Percentiles rank a stretch among this genome's conserved stretches.
phyloP scores from a whole-genome alignment of 1,140 invertebrate species.

The Antheraea pernyi region DNA sequence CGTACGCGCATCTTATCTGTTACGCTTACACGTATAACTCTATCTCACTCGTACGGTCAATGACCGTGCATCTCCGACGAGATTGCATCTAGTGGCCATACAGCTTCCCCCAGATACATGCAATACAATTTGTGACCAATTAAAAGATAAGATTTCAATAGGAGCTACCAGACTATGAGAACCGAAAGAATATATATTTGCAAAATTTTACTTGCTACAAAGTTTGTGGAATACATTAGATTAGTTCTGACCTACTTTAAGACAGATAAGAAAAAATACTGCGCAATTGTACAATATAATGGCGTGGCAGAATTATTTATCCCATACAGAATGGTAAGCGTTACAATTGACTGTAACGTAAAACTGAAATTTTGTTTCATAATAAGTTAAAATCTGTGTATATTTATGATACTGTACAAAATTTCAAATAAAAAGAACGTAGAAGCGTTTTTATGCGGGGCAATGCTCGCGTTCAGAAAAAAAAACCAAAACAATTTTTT shows the following conservation, averaged over 20 bases:
- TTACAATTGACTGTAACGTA: slow-evolving; percentile 50
- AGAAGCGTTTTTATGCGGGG: slow-evolving; percentile 24
- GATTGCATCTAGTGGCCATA: slow-evolving; percentile 74
- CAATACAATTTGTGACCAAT: slow-evolving; percentile 65
- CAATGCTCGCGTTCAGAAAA: slow-evolving; percentile 49
- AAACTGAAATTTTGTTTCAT: slow-evolving; percentile 46
- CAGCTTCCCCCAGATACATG: slow-evolving; percentile 71
- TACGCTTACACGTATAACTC: slow-evolving; percentile 42
- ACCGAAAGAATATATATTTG: background rate
- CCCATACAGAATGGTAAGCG: slow-evolving; percentile 11
- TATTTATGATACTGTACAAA: slow-evolving; percentile 64
- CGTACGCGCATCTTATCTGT: slow-evolving; percentile 69
- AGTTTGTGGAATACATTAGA: slow-evolving; percentile 43
- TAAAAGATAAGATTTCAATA: slow-evolving; percentile 53
- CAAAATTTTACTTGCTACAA: slow-evolving; percentile 4
- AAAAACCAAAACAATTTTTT: slow-evolving; percentile 76
- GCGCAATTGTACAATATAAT: slow-evolving; percentile 36
- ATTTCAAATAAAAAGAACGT: slow-evolving; percentile 55
- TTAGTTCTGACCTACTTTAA: slow-evolving; percentile 52
- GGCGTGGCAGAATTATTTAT: slow-evolving; percentile 12
- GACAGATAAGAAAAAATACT: slow-evolving; percentile 54
- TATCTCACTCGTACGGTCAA: slow-evolving; percentile 59
- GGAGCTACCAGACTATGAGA: slow-evolving; percentile 10
- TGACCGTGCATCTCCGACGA: slow-evolving; percentile 70
- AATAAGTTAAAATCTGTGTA: slow-evolving; percentile 43